Evolutionary conservation across 1,140 invertebrate genomes (phyloP), one percentile per base, ranked within the genome.

Genomic region (Drosophila insularis): DNA sequence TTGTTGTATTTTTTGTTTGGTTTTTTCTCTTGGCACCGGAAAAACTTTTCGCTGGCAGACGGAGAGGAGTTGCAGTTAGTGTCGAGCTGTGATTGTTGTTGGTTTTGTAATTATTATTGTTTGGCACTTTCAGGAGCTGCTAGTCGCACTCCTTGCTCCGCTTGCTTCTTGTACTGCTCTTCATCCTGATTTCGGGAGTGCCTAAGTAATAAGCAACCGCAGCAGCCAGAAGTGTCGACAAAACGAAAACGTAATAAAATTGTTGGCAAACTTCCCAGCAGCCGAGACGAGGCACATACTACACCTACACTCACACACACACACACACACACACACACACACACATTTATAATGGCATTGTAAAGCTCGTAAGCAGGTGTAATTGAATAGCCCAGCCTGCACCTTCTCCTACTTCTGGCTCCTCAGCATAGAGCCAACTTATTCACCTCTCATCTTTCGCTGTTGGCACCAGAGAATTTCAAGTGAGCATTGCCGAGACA

Each of bases 231-330:
- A 85, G 77, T 80, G 81, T 84, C 81, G 81, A 85, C 78, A 81
- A 66, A 80, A 75, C 81, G 81, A 86, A 85, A 85, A 86, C 86
- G 81, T 86, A 86, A 86, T 86, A 86, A 86, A 86, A 86, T 86
- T 86, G 81, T 86, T 86, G 81, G 81, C 81, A 86, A 87, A 70
- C 73, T 76, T 86, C 81, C 73, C 68, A 70, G 39, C 17, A 11
- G 2, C 14, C 21, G 55, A 53, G 37, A 23, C 17, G 21, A 7
- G 19, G 39, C n/a, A 31, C 14, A 19, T 23, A 19, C 23, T 43
- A 50, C 55, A 46, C 56, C 35, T 46, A 62, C 60, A 73, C 59
- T 63, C 43, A 72, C 64, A 68, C n/a, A 61, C 10, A 55, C 40
- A 59, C 35, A 63, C 66, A 63, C 55, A 27, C 40, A 17, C 7